Evolutionary conservation across 1,140 invertebrate genomes (phyloP).

Genomic region (Aphidius gifuensis): DNA sequence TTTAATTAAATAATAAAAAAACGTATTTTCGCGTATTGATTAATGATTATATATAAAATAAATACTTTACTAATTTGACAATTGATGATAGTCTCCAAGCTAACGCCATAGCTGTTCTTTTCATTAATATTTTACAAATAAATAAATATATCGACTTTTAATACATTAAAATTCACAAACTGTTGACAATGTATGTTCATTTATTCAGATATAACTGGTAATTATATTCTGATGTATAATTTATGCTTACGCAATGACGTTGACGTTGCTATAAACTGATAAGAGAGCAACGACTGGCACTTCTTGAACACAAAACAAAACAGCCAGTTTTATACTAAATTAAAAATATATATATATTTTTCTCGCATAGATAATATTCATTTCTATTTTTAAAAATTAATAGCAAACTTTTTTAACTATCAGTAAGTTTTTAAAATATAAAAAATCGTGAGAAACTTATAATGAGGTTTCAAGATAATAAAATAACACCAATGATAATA

Average conservation of each 20-base stretch:
- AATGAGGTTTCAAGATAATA: too few species aligned
- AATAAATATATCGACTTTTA: too few species aligned
- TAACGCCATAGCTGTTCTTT: not conserved
- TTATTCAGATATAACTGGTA: constrained; percentile 5
- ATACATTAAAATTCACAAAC: not conserved
- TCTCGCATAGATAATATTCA: too few species aligned
- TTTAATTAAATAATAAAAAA: constrained; percentile 6
- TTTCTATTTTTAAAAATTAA: too few species aligned
- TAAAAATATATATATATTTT: too few species aligned
- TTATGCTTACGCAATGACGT: constrained; percentile 13
- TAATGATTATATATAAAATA: not conserved
- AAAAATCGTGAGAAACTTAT: too few species aligned
- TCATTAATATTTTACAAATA: too few species aligned
- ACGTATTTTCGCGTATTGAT: not conserved
- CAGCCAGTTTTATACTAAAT: not conserved
- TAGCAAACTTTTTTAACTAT: too few species aligned
- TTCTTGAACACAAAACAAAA: not conserved
- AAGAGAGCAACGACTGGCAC: not conserved
- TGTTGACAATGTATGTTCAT: constrained; percentile 1
- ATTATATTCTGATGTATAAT: constrained; percentile 20
- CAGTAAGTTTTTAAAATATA: too few species aligned
- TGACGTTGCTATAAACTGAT: constrained; percentile 25
- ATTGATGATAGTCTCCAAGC: not conserved
- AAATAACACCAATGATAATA: too few species aligned
- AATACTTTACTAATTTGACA: not conserved